These are phyloP conservation scores for Drosophila saltans DNA, from an alignment of 1,140 invertebrate genomes.

Conservation along the genomic window DNA sequence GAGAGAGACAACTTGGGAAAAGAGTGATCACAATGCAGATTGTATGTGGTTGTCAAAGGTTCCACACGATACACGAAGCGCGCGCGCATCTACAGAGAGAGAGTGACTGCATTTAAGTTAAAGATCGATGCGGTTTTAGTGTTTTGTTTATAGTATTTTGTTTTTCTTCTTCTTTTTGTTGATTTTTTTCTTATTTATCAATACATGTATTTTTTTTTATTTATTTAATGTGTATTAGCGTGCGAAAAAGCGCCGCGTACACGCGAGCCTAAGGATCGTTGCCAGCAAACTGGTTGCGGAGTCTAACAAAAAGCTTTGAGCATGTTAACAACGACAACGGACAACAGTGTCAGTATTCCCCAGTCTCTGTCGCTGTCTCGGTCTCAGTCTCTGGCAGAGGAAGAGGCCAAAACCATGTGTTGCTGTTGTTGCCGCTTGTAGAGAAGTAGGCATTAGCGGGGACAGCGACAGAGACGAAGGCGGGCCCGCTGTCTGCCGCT, in stretches of 20 bases:
- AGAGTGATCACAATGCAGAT: conserved; percentile 6
- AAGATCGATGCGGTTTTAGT: not conserved
- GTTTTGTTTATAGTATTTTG: not conserved
- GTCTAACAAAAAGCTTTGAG: conserved; percentile 38
- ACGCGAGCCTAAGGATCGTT: conserved; percentile 66
- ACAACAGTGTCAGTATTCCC: conserved; percentile 8
- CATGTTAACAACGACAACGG: conserved; percentile 25
- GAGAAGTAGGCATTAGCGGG: not conserved
- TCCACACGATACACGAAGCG: conserved; percentile 1
- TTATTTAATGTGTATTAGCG: conserved; percentile 2
- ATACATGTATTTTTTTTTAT: not conserved
- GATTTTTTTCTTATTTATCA: not conserved
- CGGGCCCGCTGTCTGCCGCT: conserved; percentile 33
- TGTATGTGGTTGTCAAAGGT: not conserved
- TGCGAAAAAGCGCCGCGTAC: conserved; percentile 27
- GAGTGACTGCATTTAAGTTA: conserved; percentile 18
- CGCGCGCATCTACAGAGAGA: conserved; percentile 2
- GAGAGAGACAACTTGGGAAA: conserved; percentile 3
- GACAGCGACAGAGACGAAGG: not conserved
- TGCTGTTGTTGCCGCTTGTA: conserved; percentile 34
- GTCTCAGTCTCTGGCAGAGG: conserved; percentile 3
- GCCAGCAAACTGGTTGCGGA: conserved; percentile 68
- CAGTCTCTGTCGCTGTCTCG: not conserved
- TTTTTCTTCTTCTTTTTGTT: not conserved
- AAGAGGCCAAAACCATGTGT: conserved; percentile 31